Conservation (phyloP, 2,888 invertebrate species). For the Mythimna ferrago region DNA sequence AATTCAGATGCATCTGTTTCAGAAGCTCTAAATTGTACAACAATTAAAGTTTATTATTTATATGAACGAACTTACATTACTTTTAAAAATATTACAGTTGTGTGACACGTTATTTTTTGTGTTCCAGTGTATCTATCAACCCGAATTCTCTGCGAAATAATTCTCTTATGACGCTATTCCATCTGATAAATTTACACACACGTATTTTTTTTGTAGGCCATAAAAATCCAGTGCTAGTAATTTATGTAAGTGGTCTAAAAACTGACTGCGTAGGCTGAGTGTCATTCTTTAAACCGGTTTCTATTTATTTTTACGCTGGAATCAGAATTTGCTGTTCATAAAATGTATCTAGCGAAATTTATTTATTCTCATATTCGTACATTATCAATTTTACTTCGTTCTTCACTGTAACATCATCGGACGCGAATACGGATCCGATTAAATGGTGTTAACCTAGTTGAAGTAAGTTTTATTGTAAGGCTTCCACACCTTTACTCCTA, state of each 20-base stretch:
- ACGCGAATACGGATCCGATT: slow-evolving; percentile 72
- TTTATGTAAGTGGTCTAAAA: slow-evolving; percentile 82
- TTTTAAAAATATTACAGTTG: too few relatives aligned
- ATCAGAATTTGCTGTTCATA: slow-evolving; percentile 41
- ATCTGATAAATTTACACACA: slow-evolving; percentile 72
- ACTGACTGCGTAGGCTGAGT: slow-evolving; percentile 73
- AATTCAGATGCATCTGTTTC: too few relatives aligned
- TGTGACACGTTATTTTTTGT: too few relatives aligned
- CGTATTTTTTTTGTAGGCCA: slow-evolving; percentile 73
- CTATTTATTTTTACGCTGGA: slow-evolving; percentile 68
- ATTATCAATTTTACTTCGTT: slow-evolving; percentile 49
- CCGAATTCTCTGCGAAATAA: slow-evolving; percentile 68
- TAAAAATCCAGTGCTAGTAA: slow-evolving; percentile 68
- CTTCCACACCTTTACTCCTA: slow-evolving; percentile 75
- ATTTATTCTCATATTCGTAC: slow-evolving; percentile 40
- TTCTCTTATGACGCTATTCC: slow-evolving; percentile 68
- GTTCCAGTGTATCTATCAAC: slow-evolving; percentile 51
- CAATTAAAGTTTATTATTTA: too few relatives aligned
- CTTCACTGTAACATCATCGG: slow-evolving; percentile 59
- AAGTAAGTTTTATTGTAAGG: slow-evolving; percentile 73
- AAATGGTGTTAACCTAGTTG: slow-evolving; percentile 81
- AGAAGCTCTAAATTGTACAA: too few relatives aligned
- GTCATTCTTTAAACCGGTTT: slow-evolving; percentile 72
- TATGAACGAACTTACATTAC: too few relatives aligned
- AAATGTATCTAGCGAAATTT: slow-evolving; percentile 55